phyloP scores from a whole-genome alignment of 2,888 invertebrate genomes.

The Schrankia costaestrigalis region DNA sequence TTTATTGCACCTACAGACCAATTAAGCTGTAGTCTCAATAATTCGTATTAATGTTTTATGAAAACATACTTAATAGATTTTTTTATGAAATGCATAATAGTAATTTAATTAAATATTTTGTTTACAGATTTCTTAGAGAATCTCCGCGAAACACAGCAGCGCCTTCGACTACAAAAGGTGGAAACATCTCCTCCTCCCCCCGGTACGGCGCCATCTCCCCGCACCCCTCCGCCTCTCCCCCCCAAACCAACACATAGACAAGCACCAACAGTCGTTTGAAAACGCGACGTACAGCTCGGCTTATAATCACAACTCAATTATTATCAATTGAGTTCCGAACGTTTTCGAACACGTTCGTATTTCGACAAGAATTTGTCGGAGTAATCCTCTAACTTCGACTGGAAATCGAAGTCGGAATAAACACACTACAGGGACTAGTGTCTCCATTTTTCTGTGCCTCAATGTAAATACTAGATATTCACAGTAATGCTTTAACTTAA shows the following conservation, averaged over 20 bases:
- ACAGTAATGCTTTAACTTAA: neutral
- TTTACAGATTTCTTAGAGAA: conserved; percentile 65
- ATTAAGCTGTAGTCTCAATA: too few relatives aligned
- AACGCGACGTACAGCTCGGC: neutral
- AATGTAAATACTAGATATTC: conserved; percentile 7
- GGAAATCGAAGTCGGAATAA: conserved; percentile 3
- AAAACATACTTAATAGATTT: too few relatives aligned
- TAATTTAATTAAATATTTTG: too few relatives aligned
- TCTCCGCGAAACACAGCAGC: conserved; percentile 66
- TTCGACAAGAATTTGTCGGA: conserved; percentile 3
- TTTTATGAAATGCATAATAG: too few relatives aligned
- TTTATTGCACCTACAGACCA: too few relatives aligned
- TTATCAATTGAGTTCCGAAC: conserved; percentile 3
- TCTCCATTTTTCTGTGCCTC: neutral
- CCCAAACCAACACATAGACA: conserved; percentile 55
- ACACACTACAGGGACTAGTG: too few relatives aligned
- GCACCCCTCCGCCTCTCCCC: conserved; percentile 63
- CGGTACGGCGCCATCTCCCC: conserved; percentile 45
- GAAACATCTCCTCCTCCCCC: conserved; percentile 31
- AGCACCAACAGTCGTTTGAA: conserved; percentile 57
- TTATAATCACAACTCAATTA: conserved; percentile 4
- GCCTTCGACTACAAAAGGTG: conserved; percentile 40
- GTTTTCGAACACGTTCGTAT: neutral
- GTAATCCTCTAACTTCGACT: conserved; percentile 4
- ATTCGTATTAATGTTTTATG: too few relatives aligned